These are phyloP conservation scores for Wasmannia auropunctata DNA, from an alignment of 1,140 invertebrate species.

Conservation along the genomic window DNA sequence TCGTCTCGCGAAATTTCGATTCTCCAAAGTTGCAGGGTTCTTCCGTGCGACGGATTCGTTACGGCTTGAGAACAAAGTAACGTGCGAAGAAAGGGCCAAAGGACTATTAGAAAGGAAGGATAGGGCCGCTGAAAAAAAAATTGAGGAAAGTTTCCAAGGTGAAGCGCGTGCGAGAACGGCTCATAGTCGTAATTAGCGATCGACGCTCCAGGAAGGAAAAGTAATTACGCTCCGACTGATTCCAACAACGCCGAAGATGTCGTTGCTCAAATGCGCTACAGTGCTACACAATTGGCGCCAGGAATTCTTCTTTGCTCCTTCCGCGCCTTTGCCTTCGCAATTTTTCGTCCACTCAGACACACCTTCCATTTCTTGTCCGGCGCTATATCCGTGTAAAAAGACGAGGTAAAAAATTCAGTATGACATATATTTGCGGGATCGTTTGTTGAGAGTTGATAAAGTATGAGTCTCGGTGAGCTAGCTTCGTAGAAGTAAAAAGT, in stretches of 20 bases:
- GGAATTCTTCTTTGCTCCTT: slow-evolving; percentile 17
- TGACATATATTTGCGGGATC: slow-evolving; percentile 16
- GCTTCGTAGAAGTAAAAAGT: slow-evolving; percentile 43
- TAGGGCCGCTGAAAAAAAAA: slow-evolving; percentile 9
- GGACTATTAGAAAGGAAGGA: slow-evolving; percentile 2
- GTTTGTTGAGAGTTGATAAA: slow-evolving; percentile 53
- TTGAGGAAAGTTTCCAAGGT: slow-evolving; percentile 9
- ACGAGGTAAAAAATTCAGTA: slow-evolving; percentile 52
- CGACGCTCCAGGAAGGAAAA: slow-evolving; percentile 22
- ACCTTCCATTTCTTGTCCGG: slow-evolving; percentile 10
- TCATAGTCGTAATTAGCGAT: slow-evolving; percentile 65
- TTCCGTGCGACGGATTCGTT: slow-evolving; percentile 18
- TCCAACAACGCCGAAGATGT: slow-evolving; percentile 67
- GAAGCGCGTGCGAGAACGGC: slow-evolving; percentile 21
- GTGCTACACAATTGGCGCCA: slow-evolving; percentile 60
- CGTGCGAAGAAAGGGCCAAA: not conserved
- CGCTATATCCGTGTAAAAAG: slow-evolving; percentile 32
- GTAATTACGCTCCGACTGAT: slow-evolving; percentile 71
- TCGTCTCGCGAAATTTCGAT: not conserved
- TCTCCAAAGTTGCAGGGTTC: not conserved
- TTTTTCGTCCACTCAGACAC: slow-evolving; percentile 46
- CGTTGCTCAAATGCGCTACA: slow-evolving; percentile 63
- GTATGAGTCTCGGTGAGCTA: not conserved
- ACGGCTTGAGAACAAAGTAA: not conserved
- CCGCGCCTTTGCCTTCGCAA: slow-evolving; percentile 18